phyloP scores from a whole-genome alignment of 2,888 invertebrate species.

The Caenorhabditis sp. region DNA sequence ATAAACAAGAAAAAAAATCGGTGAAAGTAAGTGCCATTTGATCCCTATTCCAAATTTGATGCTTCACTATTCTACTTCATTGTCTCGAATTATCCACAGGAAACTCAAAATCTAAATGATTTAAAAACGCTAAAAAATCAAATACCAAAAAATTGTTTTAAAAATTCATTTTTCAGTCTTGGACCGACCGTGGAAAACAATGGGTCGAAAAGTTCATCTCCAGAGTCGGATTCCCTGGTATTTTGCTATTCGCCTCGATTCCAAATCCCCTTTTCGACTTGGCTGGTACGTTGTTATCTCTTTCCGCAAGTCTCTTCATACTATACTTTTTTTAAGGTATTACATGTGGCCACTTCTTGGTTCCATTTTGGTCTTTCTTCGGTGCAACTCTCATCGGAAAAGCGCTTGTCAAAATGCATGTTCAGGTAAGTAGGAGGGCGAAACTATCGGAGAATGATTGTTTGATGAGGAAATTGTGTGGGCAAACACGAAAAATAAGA shows the following conservation, averaged over 20 bases:
- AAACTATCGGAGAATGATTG: no score
- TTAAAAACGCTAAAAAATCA: no score
- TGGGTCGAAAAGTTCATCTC: constrained; percentile 79
- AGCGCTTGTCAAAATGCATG: constrained; percentile 70
- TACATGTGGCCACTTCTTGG: constrained; percentile 82
- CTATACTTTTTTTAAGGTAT: constrained; percentile 25
- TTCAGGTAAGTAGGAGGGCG: constrained; percentile 57
- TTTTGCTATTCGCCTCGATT: constrained; percentile 75
- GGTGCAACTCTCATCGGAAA: constrained; percentile 90
- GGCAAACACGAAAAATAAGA: no score
- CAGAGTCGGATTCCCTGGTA: constrained; percentile 77
- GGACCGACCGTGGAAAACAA: constrained; percentile 60
- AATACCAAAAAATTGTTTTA: constrained; percentile 13
- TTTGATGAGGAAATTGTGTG: no score
- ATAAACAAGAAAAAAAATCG: neutral
- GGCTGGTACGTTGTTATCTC: constrained; percentile 78
- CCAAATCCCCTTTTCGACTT: constrained; percentile 99
- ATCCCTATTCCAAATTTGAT: no score
- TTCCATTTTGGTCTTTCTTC: constrained; percentile 99
- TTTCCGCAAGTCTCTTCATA: neutral
- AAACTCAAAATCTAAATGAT: constrained; percentile 44
- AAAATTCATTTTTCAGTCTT: constrained; percentile 42
- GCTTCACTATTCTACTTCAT: no score
- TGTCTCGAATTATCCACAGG: no score
- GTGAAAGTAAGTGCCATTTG: no score